Base-by-base conservation (phyloP, 64 coral and sea anemone species). In the Trachythela sp. region DNA sequence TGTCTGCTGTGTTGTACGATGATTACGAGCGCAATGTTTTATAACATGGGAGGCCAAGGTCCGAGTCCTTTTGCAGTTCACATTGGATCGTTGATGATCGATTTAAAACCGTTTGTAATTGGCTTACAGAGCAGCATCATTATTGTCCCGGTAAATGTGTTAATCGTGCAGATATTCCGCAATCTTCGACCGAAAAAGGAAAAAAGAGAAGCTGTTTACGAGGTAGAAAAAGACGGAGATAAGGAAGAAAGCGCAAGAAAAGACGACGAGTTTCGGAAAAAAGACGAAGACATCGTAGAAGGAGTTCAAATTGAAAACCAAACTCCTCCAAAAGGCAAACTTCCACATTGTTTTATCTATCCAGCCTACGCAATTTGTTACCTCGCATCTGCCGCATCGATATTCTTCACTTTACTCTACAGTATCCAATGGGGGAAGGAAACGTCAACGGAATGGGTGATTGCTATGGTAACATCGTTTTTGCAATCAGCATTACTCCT, bases 161-260 rank as follows among this genome's bases (percentile, higher is more conserved):
- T 85, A 31, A 86, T 97, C 38, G 93, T 97, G 86, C 93, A 94
- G 49, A 93, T 97, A 24, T 97, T 97, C 43, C 89, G 95, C 59
- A 97, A 83, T 18, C 83, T 97, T 33, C 85, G 91, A 27, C 92
- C 92, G 36, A 94, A 91, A 45, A 88, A 92, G 35, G 14, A 50
- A 5, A 85, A 85, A 37, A 85, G 88, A 50, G 10, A 4, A 45
- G 42, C 42, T 11, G 42, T 45, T 45, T 45, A 45, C 42, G 42
- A 84, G 26, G 38, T 37, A 4, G 50, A 88, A 10, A 60, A 29
- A 18, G 18, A 87, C 29, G 24, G 36, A 14, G 48, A 64, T 15
- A 39, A 51, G 0, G 36, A 8, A 32, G 83, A 87, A 6, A 87
- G 48, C 30, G 71, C 18, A 27, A 54, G 17, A 36, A 39, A 60